Base-by-base conservation (phyloP, 2,888 invertebrate genomes). In the Pherbina coryleti region DNA sequence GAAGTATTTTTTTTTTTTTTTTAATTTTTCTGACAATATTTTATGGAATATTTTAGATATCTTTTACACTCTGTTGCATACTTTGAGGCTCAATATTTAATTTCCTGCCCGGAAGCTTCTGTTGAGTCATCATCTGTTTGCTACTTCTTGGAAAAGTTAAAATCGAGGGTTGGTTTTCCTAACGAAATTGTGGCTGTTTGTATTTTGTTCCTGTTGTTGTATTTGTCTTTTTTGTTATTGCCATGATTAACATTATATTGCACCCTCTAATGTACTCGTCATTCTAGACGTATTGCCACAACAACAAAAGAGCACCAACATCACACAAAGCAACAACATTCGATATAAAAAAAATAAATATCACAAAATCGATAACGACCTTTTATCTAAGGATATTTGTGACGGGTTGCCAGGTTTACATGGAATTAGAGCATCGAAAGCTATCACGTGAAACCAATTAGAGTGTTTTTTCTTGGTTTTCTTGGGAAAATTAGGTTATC, bases 201-300 rank as follows among this genome's bases (percentile, higher is more conserved):
- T 51, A 49, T 44, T n/a, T 22, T 44, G 4, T 49, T n/a, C n/a
- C n/a, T 44, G 22, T 11, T 69, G 17, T 22, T 19, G 19, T 22
- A 11, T 17, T 9, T 25, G 49, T 67, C 44, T 17, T 49, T 51
- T 14, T 51, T 69, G 17, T 25, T 69, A 17, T 51, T 51, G 49
- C 44, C 22, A 25, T 69, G 53, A 49, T 51, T 69, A 49, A 69
- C 69, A 69, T 51, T 69, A 51, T 28, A 28, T 51, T 69, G 69
- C 25, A 28, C 49, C 69, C 69, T 49, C 49, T 49, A 69, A 69
- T 11, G 25, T 51, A 28, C 69, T 51, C 51, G 49, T 22, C 25
- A 51, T 17, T 51, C 14, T 55, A 19, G 55, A 19, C 9, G 55
- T 55, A n/a, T 51, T 31, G 28, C 17, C 7, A 22, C 44, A n/a